Evolutionary conservation across 2,113 vertebrate genomes (phyloP).

Genomic region (Orycteropus afer): DNA sequence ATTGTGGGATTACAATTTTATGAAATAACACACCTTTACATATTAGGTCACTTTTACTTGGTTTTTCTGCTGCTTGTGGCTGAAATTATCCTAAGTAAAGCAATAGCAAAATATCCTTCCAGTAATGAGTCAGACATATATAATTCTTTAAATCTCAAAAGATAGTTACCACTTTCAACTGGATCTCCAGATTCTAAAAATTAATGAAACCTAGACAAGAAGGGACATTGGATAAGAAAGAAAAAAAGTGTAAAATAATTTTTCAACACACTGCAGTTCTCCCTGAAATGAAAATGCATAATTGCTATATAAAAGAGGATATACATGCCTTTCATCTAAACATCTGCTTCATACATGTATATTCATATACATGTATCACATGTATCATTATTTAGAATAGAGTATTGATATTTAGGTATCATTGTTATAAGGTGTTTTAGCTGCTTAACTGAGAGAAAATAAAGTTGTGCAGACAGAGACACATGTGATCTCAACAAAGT

Average conservation of each 20-base stretch:
- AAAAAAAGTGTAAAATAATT: neutral
- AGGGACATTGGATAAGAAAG: neutral
- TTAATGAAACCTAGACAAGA: neutral
- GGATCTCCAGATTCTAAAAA: neutral
- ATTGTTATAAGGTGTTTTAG: neutral
- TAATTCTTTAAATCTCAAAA: neutral
- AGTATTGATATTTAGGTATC: neutral
- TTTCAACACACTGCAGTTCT: neutral
- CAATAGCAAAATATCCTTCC: neutral
- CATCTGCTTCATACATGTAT: neutral
- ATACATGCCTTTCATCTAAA: neutral
- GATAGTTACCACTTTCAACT: neutral
- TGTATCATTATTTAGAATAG: neutral
- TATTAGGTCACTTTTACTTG: neutral
- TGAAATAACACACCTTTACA: neutral
- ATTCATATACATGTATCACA: neutral
- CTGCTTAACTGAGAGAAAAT: neutral
- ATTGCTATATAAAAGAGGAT: neutral
- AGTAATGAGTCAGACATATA: neutral
- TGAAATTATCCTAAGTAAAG: neutral
- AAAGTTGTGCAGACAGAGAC: neutral
- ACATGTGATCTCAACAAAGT: neutral
- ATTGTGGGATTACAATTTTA: neutral
- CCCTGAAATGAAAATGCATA: neutral
- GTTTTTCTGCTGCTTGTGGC: neutral